Conservation (phyloP, 2,888 invertebrate genomes). For the Anthophora plumipes region DNA sequence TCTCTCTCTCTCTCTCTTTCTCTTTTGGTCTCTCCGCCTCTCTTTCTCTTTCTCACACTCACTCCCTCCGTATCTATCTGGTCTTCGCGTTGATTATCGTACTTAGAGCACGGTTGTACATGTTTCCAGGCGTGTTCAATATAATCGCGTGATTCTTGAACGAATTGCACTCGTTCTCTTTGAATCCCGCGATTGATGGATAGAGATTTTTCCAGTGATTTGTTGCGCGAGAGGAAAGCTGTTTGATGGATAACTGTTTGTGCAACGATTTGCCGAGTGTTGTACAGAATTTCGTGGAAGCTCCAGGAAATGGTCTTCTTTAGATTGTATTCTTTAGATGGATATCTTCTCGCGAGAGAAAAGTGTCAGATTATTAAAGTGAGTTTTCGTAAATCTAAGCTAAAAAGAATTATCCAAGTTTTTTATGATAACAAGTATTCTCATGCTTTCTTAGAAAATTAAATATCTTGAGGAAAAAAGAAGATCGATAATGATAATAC, state of each 20-base stretch:
- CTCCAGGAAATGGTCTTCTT: too few relatives aligned
- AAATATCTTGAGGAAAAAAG: neutral
- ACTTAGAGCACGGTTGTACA: slow-evolving; percentile 17
- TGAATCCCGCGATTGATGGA: neutral
- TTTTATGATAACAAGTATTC: neutral
- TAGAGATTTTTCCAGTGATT: slow-evolving; percentile 11
- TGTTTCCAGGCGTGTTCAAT: slow-evolving; percentile 3
- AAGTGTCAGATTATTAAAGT: too few relatives aligned
- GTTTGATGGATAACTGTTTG: neutral
- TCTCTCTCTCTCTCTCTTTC: neutral
- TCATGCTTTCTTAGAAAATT: neutral
- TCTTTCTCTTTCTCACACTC: neutral
- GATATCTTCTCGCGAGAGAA: too few relatives aligned
- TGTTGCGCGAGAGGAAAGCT: neutral
- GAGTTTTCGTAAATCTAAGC: too few relatives aligned
- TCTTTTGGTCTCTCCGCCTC: neutral
- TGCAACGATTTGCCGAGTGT: neutral
- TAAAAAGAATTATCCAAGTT: too few relatives aligned
- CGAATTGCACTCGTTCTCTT: neutral
- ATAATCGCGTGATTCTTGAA: neutral
- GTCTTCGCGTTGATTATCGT: slow-evolving; percentile 40
- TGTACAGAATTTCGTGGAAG: too few relatives aligned
- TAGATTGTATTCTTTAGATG: too few relatives aligned
- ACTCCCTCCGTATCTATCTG: neutral
- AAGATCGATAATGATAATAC: neutral